These are phyloP conservation scores for Lepidurus apus DNA, from an alignment of 1,140 invertebrate species.

Conservation along the genomic window DNA sequence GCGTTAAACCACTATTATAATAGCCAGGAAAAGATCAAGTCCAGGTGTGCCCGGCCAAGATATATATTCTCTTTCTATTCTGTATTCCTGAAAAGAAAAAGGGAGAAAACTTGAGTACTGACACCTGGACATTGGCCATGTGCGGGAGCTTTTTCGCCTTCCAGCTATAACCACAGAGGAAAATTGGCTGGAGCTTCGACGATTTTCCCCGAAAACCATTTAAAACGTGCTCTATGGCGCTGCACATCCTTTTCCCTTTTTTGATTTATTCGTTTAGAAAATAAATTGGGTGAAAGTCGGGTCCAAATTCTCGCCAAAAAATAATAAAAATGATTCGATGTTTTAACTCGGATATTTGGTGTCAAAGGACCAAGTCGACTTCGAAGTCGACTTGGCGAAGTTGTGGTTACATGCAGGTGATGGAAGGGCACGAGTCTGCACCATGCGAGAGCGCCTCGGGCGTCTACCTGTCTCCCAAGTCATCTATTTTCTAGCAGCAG, in stretches of 20 bases:
- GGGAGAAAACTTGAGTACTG: slow-evolving; percentile 17
- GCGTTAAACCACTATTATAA: background rate
- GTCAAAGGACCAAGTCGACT: background rate
- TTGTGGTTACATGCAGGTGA: slow-evolving; percentile 14
- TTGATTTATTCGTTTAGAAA: background rate
- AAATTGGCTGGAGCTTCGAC: background rate
- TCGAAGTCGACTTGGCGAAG: background rate
- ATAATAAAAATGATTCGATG: background rate
- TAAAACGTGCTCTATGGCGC: background rate
- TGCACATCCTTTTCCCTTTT: background rate
- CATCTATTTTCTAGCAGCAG: slow-evolving; percentile 11
- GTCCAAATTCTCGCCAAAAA: background rate
- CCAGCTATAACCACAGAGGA: background rate
- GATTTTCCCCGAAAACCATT: background rate
- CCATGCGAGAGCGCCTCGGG: background rate
- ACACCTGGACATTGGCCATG: slow-evolving; percentile 10
- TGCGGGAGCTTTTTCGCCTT: slow-evolving; percentile 9
- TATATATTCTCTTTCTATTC: background rate
- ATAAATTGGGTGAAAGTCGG: too few relatives aligned
- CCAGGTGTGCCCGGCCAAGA: background rate
- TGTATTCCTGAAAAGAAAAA: background rate
- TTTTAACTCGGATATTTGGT: background rate
- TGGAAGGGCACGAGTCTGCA: slow-evolving; percentile 20
- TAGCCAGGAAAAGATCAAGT: background rate
- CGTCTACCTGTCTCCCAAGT: slow-evolving; percentile 18